Evolutionary conservation across 1,140 invertebrate species (phyloP).

Genomic region (Psilanteris sp.): DNA sequence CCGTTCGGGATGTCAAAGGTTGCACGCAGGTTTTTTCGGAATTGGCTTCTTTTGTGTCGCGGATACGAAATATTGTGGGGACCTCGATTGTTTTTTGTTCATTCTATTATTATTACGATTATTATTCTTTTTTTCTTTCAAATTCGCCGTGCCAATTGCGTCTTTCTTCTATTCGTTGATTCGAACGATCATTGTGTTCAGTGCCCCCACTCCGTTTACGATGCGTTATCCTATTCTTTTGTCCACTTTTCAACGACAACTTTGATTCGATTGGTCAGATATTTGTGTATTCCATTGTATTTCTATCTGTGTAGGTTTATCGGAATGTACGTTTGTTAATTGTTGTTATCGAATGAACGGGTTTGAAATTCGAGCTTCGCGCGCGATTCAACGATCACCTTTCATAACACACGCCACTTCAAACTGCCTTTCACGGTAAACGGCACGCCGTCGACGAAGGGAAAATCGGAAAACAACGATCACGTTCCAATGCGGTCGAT

Average conservation of each 20-base stretch:
- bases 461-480: conserved; percentile 33
- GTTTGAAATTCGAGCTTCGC: conserved; percentile 32
- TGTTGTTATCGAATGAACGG: conserved; percentile 11
- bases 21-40: conserved; percentile 55
- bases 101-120: too few relatives aligned
- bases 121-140: too few relatives aligned
- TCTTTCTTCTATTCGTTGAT: not conserved
- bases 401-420: conserved; percentile 22
- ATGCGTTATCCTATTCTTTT: conserved; percentile 15
- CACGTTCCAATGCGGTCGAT: conserved; percentile 35
- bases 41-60: conserved; percentile 59
- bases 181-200: not conserved
- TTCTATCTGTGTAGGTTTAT: conserved; percentile 10
- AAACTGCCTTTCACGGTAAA: conserved; percentile 21
- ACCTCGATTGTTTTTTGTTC: conserved; percentile 36
- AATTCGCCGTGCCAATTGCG: conserved; percentile 66
- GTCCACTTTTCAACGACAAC: not conserved
- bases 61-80: conserved; percentile 46
- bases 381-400: conserved; percentile 26
- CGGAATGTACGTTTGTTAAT: conserved; percentile 33
- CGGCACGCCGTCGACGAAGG: conserved; percentile 22
- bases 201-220: conserved; percentile 6
- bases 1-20: conserved; percentile 28
- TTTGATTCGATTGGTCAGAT: conserved; percentile 1
- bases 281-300: conserved; percentile 3